Evolutionary conservation across 30 jellyfish, hydroid and myxozoan genomes (phyloP).

Genomic region (Aurelia aurita complex sp. Pacific): DNA sequence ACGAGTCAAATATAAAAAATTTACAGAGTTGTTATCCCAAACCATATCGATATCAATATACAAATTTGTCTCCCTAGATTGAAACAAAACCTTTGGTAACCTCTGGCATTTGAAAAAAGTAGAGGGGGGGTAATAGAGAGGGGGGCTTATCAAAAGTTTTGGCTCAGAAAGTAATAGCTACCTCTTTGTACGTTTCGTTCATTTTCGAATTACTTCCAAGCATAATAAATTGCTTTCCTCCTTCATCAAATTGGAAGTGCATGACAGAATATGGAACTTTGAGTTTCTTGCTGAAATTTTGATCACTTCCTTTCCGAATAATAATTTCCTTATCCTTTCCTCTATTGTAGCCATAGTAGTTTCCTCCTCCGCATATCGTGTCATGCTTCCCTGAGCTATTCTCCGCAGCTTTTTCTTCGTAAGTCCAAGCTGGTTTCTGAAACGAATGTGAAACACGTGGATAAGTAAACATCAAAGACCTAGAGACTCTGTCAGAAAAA

Average conservation of each 20-base stretch:
- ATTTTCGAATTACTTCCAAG: slow-evolving; percentile 52
- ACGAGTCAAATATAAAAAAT: no score
- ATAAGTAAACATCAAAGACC: no score
- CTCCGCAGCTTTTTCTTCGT: slow-evolving; percentile 13
- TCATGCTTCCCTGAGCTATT: slow-evolving; percentile 52
- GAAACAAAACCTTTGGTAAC: no score
- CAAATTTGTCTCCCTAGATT: no score
- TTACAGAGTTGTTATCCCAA: no score
- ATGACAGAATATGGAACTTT: slow-evolving; percentile 26
- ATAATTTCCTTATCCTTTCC: slow-evolving; percentile 30
- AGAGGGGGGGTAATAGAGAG: no score
- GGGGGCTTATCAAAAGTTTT: no score
- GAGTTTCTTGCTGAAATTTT: slow-evolving; percentile 41
- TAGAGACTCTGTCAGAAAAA: no score
- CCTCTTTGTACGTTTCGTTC: slow-evolving; percentile 60
- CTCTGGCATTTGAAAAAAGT: no score
- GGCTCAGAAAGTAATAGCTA: neutral
- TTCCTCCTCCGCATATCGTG: slow-evolving; percentile 61
- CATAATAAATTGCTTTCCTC: slow-evolving; percentile 45
- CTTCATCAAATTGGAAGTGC: slow-evolving; percentile 32
- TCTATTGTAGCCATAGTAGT: slow-evolving; percentile 63
- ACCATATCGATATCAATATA: no score
- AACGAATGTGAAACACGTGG: no score
- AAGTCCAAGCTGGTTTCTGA: slow-evolving; percentile 50
- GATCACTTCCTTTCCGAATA: slow-evolving; percentile 52